These are phyloP conservation scores for Nymphalis io DNA, from an alignment of 1,140 invertebrate genomes.

Conservation along the genomic window DNA sequence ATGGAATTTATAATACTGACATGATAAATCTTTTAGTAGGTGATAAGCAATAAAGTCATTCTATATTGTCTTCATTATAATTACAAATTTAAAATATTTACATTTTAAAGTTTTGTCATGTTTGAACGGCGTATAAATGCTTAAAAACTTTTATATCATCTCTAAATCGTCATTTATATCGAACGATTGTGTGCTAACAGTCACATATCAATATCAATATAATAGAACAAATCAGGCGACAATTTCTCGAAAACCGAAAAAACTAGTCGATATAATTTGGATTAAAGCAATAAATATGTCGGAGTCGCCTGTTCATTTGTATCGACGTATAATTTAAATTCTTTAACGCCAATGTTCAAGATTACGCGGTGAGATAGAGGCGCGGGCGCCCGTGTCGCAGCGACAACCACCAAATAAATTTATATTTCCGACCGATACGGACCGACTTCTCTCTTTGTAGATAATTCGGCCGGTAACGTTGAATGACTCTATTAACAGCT, in stretches of 20 bases:
- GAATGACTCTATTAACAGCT: constrained; percentile 81
- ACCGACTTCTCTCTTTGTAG: constrained; percentile 77
- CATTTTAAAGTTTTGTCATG: background rate
- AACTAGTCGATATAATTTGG: constrained; percentile 78
- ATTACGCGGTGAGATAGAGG: constrained; percentile 77
- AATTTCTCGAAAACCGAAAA: constrained; percentile 68
- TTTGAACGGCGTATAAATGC: constrained; percentile 16
- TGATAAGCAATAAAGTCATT: constrained; percentile 38
- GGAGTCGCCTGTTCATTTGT: constrained; percentile 78
- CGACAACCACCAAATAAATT: constrained; percentile 79
- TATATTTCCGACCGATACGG: constrained; percentile 78
- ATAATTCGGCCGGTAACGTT: constrained; percentile 79
- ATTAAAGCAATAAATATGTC: constrained; percentile 79
- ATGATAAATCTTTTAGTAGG: constrained; percentile 49
- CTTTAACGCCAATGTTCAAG: constrained; percentile 81
- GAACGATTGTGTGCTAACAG: constrained; percentile 45
- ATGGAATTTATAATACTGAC: constrained; percentile 60
- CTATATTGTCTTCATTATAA: constrained; percentile 30
- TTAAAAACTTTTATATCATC: constrained; percentile 25
- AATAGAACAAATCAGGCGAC: constrained; percentile 71
- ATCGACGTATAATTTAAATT: constrained; percentile 81
- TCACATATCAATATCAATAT: constrained; percentile 54
- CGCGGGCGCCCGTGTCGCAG: constrained; percentile 74
- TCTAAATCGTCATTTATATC: constrained; percentile 28
- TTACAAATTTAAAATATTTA: constrained; percentile 27